Percentiles rank a stretch among this genome's conserved stretches.
Evolutionary conservation across 37 sponge, comb jelly and placozoan genomes (phyloP).

Genomic region (Aplysina aerophoba): DNA sequence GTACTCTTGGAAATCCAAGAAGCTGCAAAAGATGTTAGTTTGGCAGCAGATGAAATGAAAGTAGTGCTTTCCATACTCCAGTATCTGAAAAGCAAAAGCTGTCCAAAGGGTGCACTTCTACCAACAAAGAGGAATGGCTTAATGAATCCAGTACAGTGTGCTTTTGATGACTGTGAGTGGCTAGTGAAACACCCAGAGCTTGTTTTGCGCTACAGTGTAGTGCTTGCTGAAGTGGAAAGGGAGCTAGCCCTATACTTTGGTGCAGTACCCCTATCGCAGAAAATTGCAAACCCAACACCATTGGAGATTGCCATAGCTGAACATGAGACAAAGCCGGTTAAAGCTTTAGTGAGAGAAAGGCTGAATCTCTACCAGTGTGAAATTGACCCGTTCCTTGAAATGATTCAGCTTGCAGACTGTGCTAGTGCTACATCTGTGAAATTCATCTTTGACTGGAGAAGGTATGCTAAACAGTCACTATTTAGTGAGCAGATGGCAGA

Average conservation of each 20-base stretch:
- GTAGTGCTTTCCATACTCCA: constrained; percentile 15
- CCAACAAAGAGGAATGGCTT: not conserved
- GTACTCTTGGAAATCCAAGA: not conserved
- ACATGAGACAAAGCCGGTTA: too few relatives aligned
- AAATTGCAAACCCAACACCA: not conserved
- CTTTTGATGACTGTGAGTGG: constrained; percentile 59
- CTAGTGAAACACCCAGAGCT: not conserved
- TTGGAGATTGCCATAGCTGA: not conserved
- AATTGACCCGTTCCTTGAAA: not conserved
- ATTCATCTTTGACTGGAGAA: constrained; percentile 26
- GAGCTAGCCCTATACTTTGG: not conserved
- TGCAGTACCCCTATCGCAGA: not conserved
- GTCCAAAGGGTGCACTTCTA: constrained; percentile 9
- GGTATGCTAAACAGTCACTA: not conserved
- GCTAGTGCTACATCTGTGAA: constrained; percentile 26
- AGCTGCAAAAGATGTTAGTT: too few relatives aligned
- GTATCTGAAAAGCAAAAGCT: constrained; percentile 8
- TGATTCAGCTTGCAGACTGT: constrained; percentile 12
- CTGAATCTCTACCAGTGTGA: too few relatives aligned
- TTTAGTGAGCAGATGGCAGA: constrained; percentile 2
- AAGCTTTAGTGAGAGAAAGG: too few relatives aligned
- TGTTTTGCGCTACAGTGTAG: not conserved
- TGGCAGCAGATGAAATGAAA: constrained; percentile 3
- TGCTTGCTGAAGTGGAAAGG: not conserved
- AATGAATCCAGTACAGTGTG: constrained; percentile 33